Percentiles rank a stretch among this genome's conserved stretches.
Conservation (phyloP, 2,113 vertebrate species). For the Tachycineta bicolor region DNA sequence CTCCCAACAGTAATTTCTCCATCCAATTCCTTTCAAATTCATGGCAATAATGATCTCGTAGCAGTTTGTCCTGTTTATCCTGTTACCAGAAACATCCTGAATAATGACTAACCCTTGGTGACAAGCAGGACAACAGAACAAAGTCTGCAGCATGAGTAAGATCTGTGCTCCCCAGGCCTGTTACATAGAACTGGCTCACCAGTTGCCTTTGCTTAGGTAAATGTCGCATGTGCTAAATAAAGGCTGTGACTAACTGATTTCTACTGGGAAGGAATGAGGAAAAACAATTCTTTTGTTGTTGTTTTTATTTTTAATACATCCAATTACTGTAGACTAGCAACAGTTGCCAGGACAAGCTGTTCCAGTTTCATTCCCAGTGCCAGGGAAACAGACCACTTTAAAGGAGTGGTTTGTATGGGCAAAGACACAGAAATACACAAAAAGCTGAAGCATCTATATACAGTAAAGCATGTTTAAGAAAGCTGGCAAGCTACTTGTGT, state of each 20-base stretch:
- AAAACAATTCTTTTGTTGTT: conserved; percentile 57
- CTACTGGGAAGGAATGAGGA: conserved; percentile 59
- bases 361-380: conserved; percentile 17
- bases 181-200: not conserved
- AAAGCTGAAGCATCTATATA: conserved; percentile 1
- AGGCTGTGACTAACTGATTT: conserved; percentile 66
- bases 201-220: conserved; percentile 31
- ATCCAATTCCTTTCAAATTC: not conserved
- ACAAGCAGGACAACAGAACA: not conserved
- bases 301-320: conserved; percentile 47
- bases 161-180: not conserved
- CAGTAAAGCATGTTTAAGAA: conserved; percentile 8
- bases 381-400: conserved; percentile 52
- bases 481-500: not conserved
- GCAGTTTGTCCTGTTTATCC: not conserved
- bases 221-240: conserved; percentile 61
- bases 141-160: conserved; percentile 4
- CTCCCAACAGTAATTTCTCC: not conserved
- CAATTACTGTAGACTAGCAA: conserved; percentile 50
- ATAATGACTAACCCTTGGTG: conserved; percentile 19
- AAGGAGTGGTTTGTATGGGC: not conserved
- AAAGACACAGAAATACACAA: conserved; percentile 47
- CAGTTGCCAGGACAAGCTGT: conserved; percentile 53
- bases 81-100: conserved; percentile 8
- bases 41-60: not conserved